Evolutionary conservation across 2,888 invertebrate genomes (phyloP), one percentile per base, ranked within the genome.

Genomic region (Drosophila ustulata): DNA sequence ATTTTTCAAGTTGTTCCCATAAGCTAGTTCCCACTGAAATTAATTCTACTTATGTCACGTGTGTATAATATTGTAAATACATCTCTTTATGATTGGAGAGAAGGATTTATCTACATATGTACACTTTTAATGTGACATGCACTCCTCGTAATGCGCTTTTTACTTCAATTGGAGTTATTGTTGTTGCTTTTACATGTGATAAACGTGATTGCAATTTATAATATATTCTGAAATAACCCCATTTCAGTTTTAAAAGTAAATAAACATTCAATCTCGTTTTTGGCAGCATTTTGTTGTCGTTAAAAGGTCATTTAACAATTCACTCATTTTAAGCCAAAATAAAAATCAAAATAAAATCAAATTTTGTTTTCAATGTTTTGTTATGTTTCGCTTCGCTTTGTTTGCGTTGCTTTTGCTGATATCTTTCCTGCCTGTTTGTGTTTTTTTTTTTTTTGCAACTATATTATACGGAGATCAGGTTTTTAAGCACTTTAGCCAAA

Each of bases 121-220:
- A 45, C n/a, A 37, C n/a, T 11, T 37, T 7, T 30, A 2, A 30
- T 30, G 23, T 55, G 4, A 43, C 43, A 28, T n/a, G 43, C 30
- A 13, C 39, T 23, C 34, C 9, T 41, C 1, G 3, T 9, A 13
- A 64, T 23, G 18, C 55, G 30, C 43, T 41, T 45, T 70, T 56
- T 18, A 58, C 61, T 49, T 53, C 53, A 67, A 68, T 30, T 49
- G 49, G 4, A 41, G n/a, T 57, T 51, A 41, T n/a, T 7, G 23
- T 51, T 68, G 18, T 32, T 13, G 8, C 8, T 9, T 46, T 34
- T 46, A 6, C 55, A 32, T 68, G 18, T 58, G 51, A 46, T 46
- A 71, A 78, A 82, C 69, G 76, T 80, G 80, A 69, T 70, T 51
- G 59, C 49, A 70, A 76, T 66, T 57, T 50, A 55, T 53, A 68